phyloP scores from a whole-genome alignment of 2,113 vertebrate genomes.

The Indri indri region DNA sequence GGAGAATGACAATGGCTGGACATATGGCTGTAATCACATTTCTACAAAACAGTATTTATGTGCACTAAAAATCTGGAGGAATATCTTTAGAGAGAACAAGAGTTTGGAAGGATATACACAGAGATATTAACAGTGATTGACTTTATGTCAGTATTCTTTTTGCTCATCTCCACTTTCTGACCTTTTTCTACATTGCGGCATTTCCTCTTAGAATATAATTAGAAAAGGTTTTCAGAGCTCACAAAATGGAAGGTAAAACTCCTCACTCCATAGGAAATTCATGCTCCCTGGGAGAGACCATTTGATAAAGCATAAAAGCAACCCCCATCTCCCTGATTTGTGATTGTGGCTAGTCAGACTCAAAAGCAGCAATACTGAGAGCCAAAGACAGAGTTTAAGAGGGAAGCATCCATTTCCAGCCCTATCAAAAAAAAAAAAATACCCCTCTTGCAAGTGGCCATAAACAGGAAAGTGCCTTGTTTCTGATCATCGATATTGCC shows the following conservation, averaged over 20 bases:
- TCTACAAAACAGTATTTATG: background rate
- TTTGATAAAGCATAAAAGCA: conserved; percentile 36
- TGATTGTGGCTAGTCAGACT: background rate
- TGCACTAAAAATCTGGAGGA: background rate
- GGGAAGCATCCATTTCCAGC: background rate
- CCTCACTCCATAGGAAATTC: background rate
- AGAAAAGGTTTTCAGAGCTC: conserved; percentile 40
- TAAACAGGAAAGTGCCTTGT: background rate
- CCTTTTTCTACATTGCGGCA: background rate
- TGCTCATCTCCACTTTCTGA: background rate
- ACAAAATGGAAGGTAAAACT: conserved; percentile 18
- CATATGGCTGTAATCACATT: background rate
- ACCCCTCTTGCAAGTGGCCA: background rate
- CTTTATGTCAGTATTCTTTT: background rate
- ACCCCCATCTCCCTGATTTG: background rate
- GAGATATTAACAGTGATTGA: background rate
- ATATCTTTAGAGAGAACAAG: background rate
- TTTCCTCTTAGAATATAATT: conserved; percentile 51
- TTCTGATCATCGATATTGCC: background rate
- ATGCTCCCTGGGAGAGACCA: background rate
- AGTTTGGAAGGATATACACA: background rate
- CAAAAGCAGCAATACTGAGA: background rate
- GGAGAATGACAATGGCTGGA: background rate
- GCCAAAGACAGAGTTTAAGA: background rate
- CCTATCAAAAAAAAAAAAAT: conserved; percentile 28